Evolutionary conservation across 2,113 vertebrate species (phyloP).

Genomic region (Lontra canadensis): DNA sequence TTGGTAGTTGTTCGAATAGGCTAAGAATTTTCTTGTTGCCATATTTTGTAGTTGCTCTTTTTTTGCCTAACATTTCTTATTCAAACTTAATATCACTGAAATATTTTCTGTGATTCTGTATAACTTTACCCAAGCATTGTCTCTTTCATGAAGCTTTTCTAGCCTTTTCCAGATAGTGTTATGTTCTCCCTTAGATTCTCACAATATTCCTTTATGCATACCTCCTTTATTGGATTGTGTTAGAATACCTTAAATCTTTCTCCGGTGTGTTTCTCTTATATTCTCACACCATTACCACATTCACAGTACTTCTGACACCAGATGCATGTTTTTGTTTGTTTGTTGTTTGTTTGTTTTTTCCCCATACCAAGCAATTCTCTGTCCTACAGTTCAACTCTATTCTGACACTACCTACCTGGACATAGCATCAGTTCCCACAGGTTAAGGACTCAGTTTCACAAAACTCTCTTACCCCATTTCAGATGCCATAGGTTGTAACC

Average conservation of each 20-base stretch:
- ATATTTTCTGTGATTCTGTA: neutral
- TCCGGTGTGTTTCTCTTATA: neutral
- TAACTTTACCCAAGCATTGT: neutral
- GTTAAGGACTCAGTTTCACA: neutral
- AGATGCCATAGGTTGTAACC: neutral
- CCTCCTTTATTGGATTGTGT: neutral
- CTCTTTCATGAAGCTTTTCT: neutral
- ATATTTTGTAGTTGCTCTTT: neutral
- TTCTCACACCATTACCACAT: neutral
- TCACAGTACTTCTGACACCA: neutral
- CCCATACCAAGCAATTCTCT: neutral
- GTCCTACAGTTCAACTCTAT: neutral
- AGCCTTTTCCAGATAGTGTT: neutral
- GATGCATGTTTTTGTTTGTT: neutral
- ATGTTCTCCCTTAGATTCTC: neutral
- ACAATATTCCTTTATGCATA: neutral
- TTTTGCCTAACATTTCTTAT: neutral
- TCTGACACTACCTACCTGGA: neutral
- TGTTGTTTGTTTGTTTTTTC: too few relatives aligned
- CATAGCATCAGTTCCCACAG: neutral
- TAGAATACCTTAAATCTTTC: neutral
- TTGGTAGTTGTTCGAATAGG: neutral
- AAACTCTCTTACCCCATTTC: neutral
- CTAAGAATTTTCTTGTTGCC: neutral
- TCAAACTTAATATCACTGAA: neutral